Evolutionary conservation across 1,140 invertebrate species (phyloP).

Genomic region (Cherax quadricarinatus): DNA sequence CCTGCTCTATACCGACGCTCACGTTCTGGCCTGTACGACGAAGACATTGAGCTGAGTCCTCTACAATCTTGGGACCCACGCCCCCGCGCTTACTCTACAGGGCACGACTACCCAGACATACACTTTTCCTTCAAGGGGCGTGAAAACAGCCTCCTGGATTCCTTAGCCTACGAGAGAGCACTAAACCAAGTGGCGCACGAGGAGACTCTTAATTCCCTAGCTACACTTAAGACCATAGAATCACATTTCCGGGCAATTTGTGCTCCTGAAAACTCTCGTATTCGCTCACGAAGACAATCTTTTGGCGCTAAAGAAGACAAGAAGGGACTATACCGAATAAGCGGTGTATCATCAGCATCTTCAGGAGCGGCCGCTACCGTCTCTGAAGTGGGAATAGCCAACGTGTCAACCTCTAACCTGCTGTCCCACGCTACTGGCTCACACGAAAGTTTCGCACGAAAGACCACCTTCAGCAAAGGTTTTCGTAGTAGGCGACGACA

Average conservation of each 20-base stretch:
- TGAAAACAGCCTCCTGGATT: constrained; percentile 19
- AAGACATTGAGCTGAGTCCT: not conserved
- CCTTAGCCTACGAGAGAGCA: constrained; percentile 33
- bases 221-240: constrained; percentile 19
- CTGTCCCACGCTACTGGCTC: not conserved
- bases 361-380: constrained; percentile 35
- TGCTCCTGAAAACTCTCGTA: not conserved
- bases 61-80: constrained; percentile 14
- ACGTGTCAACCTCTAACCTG: constrained; percentile 27
- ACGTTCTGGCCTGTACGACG: not conserved
- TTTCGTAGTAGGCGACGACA: not conserved
- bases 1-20: not conserved
- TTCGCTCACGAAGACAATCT: not conserved
- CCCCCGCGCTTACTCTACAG: not conserved
- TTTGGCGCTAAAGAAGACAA: constrained; percentile 10
- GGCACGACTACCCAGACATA: not conserved
- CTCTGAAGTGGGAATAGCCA: constrained; percentile 4
- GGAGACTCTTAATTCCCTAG: constrained; percentile 34
- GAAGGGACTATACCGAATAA: not conserved
- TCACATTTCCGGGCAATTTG: constrained; percentile 24
- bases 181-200: constrained; percentile 25
- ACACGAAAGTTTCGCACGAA: not conserved
- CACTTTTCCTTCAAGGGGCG: not conserved
- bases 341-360: constrained; percentile 34
- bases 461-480: not conserved